Conservation (phyloP, 1,140 invertebrate genomes). For the Drosophila repletoides region DNA sequence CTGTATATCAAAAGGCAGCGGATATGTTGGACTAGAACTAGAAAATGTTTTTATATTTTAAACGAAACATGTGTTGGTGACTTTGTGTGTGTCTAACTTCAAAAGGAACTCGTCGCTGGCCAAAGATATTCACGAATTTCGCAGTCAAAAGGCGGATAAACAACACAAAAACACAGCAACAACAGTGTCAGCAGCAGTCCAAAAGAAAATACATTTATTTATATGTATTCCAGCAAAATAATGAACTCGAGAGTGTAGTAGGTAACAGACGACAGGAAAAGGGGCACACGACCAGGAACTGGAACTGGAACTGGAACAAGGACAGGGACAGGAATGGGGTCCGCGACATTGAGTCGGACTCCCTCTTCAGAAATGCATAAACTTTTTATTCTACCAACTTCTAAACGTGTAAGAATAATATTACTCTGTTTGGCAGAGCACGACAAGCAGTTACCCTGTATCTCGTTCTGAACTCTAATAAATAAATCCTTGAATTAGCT, state of each 20-base stretch:
- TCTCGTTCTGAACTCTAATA: too few species aligned
- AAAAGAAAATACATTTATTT: constrained; percentile 34
- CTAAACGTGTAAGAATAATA: constrained; percentile 2
- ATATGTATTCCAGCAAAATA: constrained; percentile 36
- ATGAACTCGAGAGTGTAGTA: constrained; percentile 26
- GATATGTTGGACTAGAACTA: constrained; percentile 22
- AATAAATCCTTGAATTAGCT: too few species aligned
- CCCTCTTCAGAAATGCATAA: constrained; percentile 15
- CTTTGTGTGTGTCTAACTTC: constrained; percentile 24
- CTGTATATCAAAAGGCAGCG: constrained; percentile 31
- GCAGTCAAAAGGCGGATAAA: constrained; percentile 42
- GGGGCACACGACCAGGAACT: too few species aligned
- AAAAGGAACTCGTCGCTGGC: constrained; percentile 42
- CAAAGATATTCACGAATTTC: constrained; percentile 39
- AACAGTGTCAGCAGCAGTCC: background rate
- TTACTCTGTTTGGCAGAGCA: background rate
- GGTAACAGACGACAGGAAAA: background rate
- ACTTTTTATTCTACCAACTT: constrained; percentile 1
- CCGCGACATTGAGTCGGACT: background rate
- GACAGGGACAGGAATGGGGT: background rate
- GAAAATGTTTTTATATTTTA: constrained; percentile 6
- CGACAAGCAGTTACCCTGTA: constrained; percentile 3
- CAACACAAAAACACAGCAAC: background rate
- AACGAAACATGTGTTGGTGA: constrained; percentile 20
- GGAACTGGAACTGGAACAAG: background rate